These are phyloP conservation scores for Metacarcinus magister DNA, from an alignment of 2,888 invertebrate species.

Conservation along the genomic window DNA sequence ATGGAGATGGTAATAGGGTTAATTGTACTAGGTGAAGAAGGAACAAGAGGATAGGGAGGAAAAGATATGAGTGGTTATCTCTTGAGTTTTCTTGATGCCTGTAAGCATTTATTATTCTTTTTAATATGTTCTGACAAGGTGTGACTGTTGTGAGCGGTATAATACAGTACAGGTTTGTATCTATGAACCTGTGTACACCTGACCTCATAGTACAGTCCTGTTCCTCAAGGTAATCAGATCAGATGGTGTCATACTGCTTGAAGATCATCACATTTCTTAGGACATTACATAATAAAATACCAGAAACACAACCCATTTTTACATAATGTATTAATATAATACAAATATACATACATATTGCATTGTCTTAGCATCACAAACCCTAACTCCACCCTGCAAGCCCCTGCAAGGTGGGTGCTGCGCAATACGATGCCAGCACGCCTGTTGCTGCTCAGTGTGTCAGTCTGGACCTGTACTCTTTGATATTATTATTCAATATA, in stretches of 20 bases:
- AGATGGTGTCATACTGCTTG: background rate
- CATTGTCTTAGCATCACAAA: conserved; percentile 75
- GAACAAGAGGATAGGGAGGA: too few relatives aligned
- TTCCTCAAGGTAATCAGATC: background rate
- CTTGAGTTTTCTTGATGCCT: too few relatives aligned
- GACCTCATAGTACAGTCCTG: background rate
- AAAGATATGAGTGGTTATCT: background rate
- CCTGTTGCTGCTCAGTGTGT: conserved; percentile 33
- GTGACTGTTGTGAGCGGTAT: background rate
- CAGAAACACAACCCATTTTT: conserved; percentile 45
- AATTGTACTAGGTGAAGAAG: too few relatives aligned
- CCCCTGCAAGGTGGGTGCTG: background rate
- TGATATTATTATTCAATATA: background rate
- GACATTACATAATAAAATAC: background rate
- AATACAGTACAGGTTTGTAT: background rate
- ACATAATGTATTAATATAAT: conserved; percentile 76
- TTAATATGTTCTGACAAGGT: background rate
- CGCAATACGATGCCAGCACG: background rate
- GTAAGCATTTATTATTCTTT: too few relatives aligned
- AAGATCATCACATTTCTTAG: background rate
- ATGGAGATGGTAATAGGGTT: too few relatives aligned
- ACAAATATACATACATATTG: conserved; percentile 77
- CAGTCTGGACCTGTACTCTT: background rate
- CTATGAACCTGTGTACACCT: background rate
- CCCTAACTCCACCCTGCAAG: conserved; percentile 68